Base-by-base conservation (phyloP, 2,888 invertebrate species). In the Cremastinae sp. region DNA sequence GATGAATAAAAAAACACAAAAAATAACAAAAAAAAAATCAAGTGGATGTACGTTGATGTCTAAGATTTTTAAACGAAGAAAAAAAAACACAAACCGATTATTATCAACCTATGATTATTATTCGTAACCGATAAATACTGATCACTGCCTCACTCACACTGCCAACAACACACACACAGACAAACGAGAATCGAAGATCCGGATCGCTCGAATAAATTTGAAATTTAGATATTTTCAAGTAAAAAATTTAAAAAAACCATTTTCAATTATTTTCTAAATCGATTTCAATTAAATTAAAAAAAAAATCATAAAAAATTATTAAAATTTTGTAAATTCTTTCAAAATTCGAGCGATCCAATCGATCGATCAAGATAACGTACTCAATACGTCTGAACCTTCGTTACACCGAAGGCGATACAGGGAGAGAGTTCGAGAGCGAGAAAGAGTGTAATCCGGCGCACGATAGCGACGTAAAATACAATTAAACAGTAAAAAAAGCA, bases 31-130 rank as follows among this genome's bases (percentile, higher is more conserved):
- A 69, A 75, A 71, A 71, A 73, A 74, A 71, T 41, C 69, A 69
- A 69, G 83, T 88, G 87, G 86, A 88, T 88, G 88, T 88, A 88
- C 86, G 88, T 88, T 88, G 88, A 87, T 88, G 88, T 88, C 88
- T 88, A 88, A 88, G 86, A 88, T 88, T 88, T 88, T 88, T 87
- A 87, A 64, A 88, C 70, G 79, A 71, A 70, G 77, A 77, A 77
- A 69, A 75, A 75, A 72, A 70, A 71, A 80, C 81, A 79, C 81
- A 79, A 84, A 82, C 80, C 81, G 81, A 83, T 85, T 84, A 84
- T 86, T 84, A 84, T 84, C 83, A 84, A 83, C 80, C 80, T 83
- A 85, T 80, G 81, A 86, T 86, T 84, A 86, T 85, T 85, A 86
- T 85, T 82, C 81, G 81, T 87, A 85, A 86, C 74, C 81, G 80